Evolutionary conservation across 2,113 vertebrate species (phyloP), one percentile per base, ranked within the genome.

Genomic region (Thalassoma bifasciatum): DNA sequence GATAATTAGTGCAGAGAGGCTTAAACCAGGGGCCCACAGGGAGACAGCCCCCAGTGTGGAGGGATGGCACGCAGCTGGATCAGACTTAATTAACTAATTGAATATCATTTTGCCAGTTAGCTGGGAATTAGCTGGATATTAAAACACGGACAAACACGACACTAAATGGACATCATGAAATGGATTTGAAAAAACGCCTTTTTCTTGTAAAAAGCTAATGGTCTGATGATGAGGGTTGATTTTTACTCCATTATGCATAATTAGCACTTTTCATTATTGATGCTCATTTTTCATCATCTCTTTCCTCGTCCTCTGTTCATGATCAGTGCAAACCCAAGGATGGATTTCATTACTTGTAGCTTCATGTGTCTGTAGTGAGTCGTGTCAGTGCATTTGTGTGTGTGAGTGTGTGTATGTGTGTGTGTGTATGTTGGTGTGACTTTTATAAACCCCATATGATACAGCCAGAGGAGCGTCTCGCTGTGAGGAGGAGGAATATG

Each of bases 51-150:
- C 88, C 82, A 81, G 91, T 93, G 86, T 79, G 91, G 85, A 89
- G 93, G 91, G 63, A 84, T 93, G 91, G 84, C 86, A 92, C 91
- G 88, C 91, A 95, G 92, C 92, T 94, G 93, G 88, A 95, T 94
- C 90, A 92, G 86, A 88, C 89, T 92, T 94, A 92, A 93, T 94
- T 93, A 95, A 93, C 92, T 91, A 95, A 95, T 92, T 88, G 85
- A 92, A 85, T 89, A 92, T 93, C 91, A 91, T 87, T 93, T 93
- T 69, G 62, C 91, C 93, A 92, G 92, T 91, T 93, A 89, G 86
- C 87, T 94, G 90, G 89, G 89, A 94, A 93, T 93, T 93, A 92
- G 92, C 81, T 79, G 72, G 75, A 88, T 91, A 92, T 91, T 87
- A 91, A 90, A 94, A 82, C 75, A 74, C 50, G 83, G 77, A 90